These are phyloP conservation scores for Lemur catta DNA, from an alignment of 2,797 vertebrate species.

Conservation along the genomic window DNA sequence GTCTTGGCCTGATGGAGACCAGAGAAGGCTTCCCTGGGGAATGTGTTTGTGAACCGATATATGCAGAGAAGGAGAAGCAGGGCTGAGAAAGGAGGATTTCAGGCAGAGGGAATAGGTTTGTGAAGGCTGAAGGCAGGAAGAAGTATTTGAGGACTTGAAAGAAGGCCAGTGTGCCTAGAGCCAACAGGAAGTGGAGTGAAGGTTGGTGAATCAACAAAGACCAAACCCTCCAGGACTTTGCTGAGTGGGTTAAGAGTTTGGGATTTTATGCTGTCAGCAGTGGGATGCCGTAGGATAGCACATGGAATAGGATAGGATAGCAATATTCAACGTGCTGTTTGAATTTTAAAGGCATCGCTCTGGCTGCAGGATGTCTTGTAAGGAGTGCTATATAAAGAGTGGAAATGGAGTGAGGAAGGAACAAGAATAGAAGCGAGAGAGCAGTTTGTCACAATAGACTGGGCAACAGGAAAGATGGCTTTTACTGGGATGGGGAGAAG, in stretches of 20 bases:
- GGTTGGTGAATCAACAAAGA: not conserved
- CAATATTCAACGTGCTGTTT: not conserved
- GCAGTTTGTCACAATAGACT: not conserved
- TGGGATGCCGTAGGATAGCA: not conserved
- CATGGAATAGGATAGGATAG: not conserved
- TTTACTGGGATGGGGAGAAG: not conserved
- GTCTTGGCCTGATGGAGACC: not conserved
- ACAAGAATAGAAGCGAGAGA: not conserved
- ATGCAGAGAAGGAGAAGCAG: not conserved
- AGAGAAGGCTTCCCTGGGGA: not conserved
- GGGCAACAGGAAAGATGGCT: not conserved
- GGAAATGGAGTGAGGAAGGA: not conserved
- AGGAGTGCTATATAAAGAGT: not conserved
- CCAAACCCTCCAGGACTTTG: not conserved
- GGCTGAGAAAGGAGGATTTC: not conserved
- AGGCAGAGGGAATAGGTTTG: not conserved
- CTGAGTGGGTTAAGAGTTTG: not conserved
- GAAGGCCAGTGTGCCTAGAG: not conserved
- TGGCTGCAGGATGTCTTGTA: not conserved
- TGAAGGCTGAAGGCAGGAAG: not conserved
- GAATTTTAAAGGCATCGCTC: not conserved
- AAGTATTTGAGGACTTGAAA: not conserved
- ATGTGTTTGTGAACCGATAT: not conserved
- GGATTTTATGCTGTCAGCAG: not conserved
- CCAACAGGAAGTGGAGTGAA: not conserved